phyloP scores from a whole-genome alignment of 2,113 vertebrate genomes.

The Neolamprologus caudopunctatus region DNA sequence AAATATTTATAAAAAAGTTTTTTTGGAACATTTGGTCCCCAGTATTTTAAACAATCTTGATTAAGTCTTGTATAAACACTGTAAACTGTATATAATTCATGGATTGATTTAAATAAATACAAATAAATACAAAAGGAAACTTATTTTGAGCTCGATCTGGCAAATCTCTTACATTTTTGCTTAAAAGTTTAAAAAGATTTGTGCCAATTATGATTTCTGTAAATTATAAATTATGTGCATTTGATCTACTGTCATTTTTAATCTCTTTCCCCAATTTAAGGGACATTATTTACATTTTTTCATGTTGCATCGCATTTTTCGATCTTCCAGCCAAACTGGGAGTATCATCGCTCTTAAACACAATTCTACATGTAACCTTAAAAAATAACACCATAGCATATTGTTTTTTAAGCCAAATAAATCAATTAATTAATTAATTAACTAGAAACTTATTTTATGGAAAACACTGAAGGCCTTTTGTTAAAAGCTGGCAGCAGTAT shows the following conservation, averaged over 20 bases:
- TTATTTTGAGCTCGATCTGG: not conserved
- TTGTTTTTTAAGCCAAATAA: not conserved
- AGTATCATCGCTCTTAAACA: not conserved
- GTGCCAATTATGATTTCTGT: not conserved
- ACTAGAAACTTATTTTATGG: not conserved
- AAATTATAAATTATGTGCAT: not conserved
- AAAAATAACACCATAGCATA: not conserved
- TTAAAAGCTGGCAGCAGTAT: not conserved
- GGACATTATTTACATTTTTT: not conserved
- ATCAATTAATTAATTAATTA: not conserved
- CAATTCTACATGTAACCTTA: not conserved
- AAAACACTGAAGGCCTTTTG: not conserved
- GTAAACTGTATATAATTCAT: not conserved
- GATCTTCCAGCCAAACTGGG: not conserved
- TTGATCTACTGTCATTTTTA: not conserved
- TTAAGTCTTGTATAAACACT: not conserved
- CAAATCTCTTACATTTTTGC: not conserved
- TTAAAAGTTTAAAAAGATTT: not conserved
- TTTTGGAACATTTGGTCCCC: not conserved
- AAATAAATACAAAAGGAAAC: not conserved
- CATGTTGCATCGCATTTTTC: not conserved
- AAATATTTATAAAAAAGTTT: fast-evolving
- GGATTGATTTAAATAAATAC: not conserved
- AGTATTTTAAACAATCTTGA: not conserved
- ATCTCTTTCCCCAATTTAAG: not conserved